These are phyloP conservation scores for Ictidomys tridecemlineatus DNA, from an alignment of 2,113 vertebrate species.

Conservation along the genomic window DNA sequence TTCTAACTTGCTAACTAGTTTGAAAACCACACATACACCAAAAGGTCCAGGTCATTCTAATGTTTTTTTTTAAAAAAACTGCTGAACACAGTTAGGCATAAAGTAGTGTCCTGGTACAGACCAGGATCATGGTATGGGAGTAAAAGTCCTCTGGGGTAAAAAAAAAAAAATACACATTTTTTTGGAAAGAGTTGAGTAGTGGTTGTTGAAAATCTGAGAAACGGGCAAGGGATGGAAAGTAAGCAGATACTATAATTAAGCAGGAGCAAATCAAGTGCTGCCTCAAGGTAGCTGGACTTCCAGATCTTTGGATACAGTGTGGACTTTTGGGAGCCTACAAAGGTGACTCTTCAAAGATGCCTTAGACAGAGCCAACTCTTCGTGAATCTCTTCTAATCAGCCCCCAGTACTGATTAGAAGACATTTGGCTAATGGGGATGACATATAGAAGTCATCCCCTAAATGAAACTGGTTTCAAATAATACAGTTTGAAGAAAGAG, in stretches of 20 bases:
- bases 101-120: not conserved
- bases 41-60: not conserved
- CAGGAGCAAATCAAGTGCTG: not conserved
- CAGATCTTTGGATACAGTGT: not conserved
- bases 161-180: not conserved
- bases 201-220: not conserved
- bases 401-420: not conserved
- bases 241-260: not conserved
- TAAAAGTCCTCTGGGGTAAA: not conserved
- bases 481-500: not conserved
- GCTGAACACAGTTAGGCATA: not conserved
- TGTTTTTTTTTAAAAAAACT: not conserved
- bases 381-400: not conserved
- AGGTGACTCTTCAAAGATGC: not conserved
- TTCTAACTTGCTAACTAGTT: slow-evolving; percentile 2
- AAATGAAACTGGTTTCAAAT: not conserved
- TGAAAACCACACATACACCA: not conserved
- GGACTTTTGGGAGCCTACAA: not conserved
- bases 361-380: not conserved
- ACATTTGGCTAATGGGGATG: too few species aligned
- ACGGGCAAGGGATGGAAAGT: not conserved
- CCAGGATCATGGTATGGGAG: not conserved
- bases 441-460: too few species aligned
- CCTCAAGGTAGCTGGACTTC: not conserved
- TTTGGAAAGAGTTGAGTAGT: fast-evolving